Conservation (phyloP, 1,140 invertebrate species). For the Zelostemma sp. region DNA sequence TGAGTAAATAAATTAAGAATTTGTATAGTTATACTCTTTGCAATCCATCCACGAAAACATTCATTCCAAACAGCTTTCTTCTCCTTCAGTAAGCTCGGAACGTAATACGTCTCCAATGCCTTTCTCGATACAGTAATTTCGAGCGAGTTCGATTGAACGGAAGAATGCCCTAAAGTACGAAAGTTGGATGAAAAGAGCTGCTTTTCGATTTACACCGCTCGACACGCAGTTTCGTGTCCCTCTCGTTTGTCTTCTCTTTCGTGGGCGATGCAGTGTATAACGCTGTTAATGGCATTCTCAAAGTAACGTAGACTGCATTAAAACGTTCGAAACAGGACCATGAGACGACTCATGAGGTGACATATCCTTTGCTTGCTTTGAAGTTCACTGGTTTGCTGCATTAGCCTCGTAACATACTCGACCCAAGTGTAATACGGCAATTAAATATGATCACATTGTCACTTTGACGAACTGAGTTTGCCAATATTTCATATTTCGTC, state of each 20-base stretch:
- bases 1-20: no score
- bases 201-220: conserved; percentile 21
- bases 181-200: conserved; percentile 21
- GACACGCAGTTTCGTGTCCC: not conserved
- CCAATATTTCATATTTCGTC: not conserved
- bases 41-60: no score
- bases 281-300: conserved; percentile 29
- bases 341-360: conserved; percentile 33
- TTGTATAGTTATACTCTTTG: no score
- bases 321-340: conserved; percentile 22
- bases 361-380: no score
- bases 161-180: conserved; percentile 35
- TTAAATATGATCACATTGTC: not conserved
- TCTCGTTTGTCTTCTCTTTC: not conserved
- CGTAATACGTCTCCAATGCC: not conserved
- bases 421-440: no score
- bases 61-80: not conserved
- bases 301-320: conserved; percentile 18
- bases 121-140: conserved; percentile 28
- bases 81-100: not conserved
- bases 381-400: no score
- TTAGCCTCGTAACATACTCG: no score
- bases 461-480: conserved; percentile 20
- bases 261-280: conserved; percentile 29
- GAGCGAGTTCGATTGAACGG: conserved; percentile 29